Base-by-base conservation (phyloP, 1,140 invertebrate species). In the Chymomyza costata region DNA sequence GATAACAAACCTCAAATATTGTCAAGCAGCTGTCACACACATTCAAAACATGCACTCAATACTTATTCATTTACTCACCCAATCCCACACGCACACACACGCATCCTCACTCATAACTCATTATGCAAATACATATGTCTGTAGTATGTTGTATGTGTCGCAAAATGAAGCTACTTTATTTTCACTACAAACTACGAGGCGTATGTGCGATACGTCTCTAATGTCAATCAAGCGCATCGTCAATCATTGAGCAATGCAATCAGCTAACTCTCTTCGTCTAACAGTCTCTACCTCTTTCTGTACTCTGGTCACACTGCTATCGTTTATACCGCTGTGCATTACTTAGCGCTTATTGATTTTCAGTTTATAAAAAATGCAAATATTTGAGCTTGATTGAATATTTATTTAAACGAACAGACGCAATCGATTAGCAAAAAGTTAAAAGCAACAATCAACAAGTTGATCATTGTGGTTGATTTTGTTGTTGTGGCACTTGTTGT, bases 371-470 rank as follows among this genome's bases (percentile, higher is more conserved):
- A 39, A 80, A 67, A 80, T 78, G 73, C 73, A 68, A 78, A 73
- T 52, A 80, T 68, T 67, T 65, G 45, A 39, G 21, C 0, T 28
- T 40, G 62, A 56, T 44, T 55, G 46, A 43, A 71, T 71, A 56
- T 67, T 71, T 65, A 67, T 67, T 40, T 60, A 51, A 74, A 57
- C 61, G 46, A 65, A 58, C 34, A 62, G 45, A 57, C 61, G 65
- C 41, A 55, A 67, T 67, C 63, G 55, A 58, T 80, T 80, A 80
- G 63, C 67, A 58, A 73, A 80, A 76, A 40, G 5, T 5, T 28
- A 10, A 5, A 28, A 6, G n/a, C n/a, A n/a, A n/a, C n/a, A n/a
- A n/a, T n/a, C n/a, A n/a, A n/a, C n/a, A n/a, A n/a, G n/a, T n/a
- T n/a, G n/a, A n/a, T n/a, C n/a, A n/a, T n/a, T n/a, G n/a, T n/a